A percentile compares a stretch with the other conserved stretches of the same genome.
Conservation (phyloP, 2,888 invertebrate species). For the Sinhomidia bicolor region DNA sequence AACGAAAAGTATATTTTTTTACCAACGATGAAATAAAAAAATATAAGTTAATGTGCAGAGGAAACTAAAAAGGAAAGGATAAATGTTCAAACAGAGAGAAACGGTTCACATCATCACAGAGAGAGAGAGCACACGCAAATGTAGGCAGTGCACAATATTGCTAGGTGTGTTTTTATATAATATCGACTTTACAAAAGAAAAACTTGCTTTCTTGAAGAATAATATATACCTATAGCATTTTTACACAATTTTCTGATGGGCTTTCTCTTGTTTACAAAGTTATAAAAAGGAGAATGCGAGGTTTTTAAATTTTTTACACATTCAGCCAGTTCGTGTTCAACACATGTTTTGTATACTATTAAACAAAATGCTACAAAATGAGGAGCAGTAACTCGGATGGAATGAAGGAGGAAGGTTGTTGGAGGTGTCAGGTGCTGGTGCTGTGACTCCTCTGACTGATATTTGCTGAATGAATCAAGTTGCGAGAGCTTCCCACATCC, state of each 20-base stretch:
- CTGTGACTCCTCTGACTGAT: not conserved
- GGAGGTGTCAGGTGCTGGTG: slow-evolving; percentile 20
- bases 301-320: not conserved
- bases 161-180: not conserved
- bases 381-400: not conserved
- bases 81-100: not conserved
- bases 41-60: not conserved
- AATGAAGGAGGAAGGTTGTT: slow-evolving; percentile 15
- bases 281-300: not conserved
- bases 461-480: not conserved
- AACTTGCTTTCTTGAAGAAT: not conserved
- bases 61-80: not conserved
- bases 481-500: not conserved
- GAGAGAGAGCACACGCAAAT: too few relatives aligned
- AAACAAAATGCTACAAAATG: not conserved
- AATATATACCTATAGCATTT: not conserved
- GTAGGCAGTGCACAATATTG: not conserved
- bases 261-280: not conserved
- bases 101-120: not conserved
- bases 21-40: not conserved
- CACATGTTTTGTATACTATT: not conserved
- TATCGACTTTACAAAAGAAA: not conserved
- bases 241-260: not conserved
- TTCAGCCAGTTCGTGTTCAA: slow-evolving; percentile 2
- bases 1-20: not conserved